Base-by-base conservation (phyloP, 2,797 vertebrate species). In the Falco naumanni region DNA sequence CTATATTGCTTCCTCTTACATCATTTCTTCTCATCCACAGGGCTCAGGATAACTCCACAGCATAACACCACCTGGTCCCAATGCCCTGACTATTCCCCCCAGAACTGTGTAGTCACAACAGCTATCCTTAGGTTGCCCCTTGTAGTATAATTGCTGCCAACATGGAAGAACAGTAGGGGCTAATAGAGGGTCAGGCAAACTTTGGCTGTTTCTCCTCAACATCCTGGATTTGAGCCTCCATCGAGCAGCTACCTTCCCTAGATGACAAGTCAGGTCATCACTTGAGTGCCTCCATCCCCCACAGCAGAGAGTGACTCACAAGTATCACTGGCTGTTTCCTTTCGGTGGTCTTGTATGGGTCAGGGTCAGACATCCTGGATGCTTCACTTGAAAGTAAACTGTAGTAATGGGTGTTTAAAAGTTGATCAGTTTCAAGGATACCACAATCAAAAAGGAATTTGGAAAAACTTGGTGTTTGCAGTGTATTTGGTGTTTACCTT, bases 11-110 rank as follows among this genome's bases (percentile, higher is more conserved):
- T 83, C 15, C 3, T 75, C 37, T 75, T 61, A 16, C 10, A 56
- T 0, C 0, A 2, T 66, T 61, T 77, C 9, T 2, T 72, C 5
- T 60, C 11, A 80, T 29, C 18, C 5, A 0, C 21, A 54, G 24
- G 33, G 60, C 39, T 63, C 31, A 45, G 9, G 3, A 41, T 53
- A 74, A 10, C 37, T 37, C 37, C 37, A 37, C 37, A 37, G 37
- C 37, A 37, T 37, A 37, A 37, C 7, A 45, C 5, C 11, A 50
- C 8, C 10, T 41, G 13, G 12, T 70, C 18, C 11, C 34, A 78
- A 9, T 16, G 11, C 13, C 13, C 29, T 72, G 17, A 11, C 19
- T 84, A 10, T 69, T 68, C n/a, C 7, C 26, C 43, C 10, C 41
- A 69, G 13, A 54, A 22, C 16, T 37, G 22, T 51, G 21, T 51